Base-by-base conservation (phyloP, 2,888 invertebrate genomes). In the Ophonus ardosiacus region DNA sequence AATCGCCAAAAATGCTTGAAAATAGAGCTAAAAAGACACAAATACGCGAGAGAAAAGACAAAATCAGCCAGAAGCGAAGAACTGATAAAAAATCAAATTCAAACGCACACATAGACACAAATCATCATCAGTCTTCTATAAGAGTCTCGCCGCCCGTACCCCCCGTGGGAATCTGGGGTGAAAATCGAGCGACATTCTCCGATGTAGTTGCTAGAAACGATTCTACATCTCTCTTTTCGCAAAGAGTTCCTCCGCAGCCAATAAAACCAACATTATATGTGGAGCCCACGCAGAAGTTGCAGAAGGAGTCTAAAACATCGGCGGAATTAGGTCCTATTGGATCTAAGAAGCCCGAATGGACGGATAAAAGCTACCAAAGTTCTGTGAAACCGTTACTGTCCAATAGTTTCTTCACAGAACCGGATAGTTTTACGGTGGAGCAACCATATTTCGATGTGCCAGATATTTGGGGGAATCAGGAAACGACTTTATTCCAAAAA, bases 181-280 rank as follows among this genome's bases (percentile, higher is more conserved):
- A 93, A 88, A 93, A 92, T 86, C 89, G 92, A 78, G 93, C 93
- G 0, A 93, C 92, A 57, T 94, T 94, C 88, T 94, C 94, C 86
- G 93, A 94, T 86, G 93, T 94, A 0, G 94, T 94, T 0, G 93
- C 94, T 0, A 90, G 93, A 10, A 93, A 89, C 87, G 93, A 93
- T 76, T 90, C 91, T 57, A 88, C 88, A 38, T 84, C 86, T 8
- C 61, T 82, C 5, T 79, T 85, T 31, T 81, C 82, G n/a, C 86
- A 78, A 56, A 71, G 71, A 63, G 86, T 86, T 43, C 87, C 86
- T 5, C 68, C 86, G 17, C 88, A 85, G 84, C 86, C 74, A 0
- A 10, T 71, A 17, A 91, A 91, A 86, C 90, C 91, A 5, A 91
- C 90, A 2, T 88, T 90, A 88, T 91, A 90, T 84, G 90, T 91